Evolutionary conservation across 2,888 invertebrate genomes (phyloP).

Genomic region (Pinctada fucata): DNA sequence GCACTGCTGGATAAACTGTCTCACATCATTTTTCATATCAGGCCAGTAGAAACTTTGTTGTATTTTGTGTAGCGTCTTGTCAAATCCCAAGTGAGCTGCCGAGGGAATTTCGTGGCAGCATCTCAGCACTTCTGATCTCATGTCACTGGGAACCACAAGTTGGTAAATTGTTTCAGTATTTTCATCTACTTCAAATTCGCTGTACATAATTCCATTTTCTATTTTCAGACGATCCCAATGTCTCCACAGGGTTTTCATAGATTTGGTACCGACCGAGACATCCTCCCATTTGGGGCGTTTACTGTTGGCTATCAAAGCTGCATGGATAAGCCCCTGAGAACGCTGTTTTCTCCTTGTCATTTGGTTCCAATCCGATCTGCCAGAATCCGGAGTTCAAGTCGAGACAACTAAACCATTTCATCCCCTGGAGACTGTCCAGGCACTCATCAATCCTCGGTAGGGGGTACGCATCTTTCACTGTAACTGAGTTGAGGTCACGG

Average conservation of each 20-base stretch:
- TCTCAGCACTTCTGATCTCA: slow-evolving; percentile 24
- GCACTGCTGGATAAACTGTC: too few relatives aligned
- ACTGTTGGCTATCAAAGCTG: background rate
- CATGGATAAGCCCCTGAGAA: slow-evolving; percentile 39
- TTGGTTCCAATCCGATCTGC: slow-evolving; percentile 43
- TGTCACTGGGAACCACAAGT: slow-evolving; percentile 23
- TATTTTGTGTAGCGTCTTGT: slow-evolving; percentile 41
- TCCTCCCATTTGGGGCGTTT: slow-evolving; percentile 6
- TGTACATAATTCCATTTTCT: background rate
- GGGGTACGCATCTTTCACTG: slow-evolving; percentile 53
- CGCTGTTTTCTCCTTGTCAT: slow-evolving; percentile 50
- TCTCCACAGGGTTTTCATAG: slow-evolving; percentile 9
- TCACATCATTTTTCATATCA: slow-evolving; percentile 34
- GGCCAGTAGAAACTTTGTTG: slow-evolving; percentile 48
- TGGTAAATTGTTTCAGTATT: background rate
- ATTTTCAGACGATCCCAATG: slow-evolving; percentile 18
- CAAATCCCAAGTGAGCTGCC: slow-evolving; percentile 50
- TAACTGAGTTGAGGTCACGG: slow-evolving; percentile 49
- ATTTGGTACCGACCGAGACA: background rate
- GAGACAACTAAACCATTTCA: slow-evolving; percentile 43
- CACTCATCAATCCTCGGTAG: slow-evolving; percentile 50
- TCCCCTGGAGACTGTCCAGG: slow-evolving; percentile 44
- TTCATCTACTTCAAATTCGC: slow-evolving; percentile 11
- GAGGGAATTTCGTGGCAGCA: slow-evolving; percentile 35
- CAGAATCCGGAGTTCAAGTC: slow-evolving; percentile 56